Base-by-base conservation (phyloP, 2,113 vertebrate species). In the Rhizomys pruinosus region DNA sequence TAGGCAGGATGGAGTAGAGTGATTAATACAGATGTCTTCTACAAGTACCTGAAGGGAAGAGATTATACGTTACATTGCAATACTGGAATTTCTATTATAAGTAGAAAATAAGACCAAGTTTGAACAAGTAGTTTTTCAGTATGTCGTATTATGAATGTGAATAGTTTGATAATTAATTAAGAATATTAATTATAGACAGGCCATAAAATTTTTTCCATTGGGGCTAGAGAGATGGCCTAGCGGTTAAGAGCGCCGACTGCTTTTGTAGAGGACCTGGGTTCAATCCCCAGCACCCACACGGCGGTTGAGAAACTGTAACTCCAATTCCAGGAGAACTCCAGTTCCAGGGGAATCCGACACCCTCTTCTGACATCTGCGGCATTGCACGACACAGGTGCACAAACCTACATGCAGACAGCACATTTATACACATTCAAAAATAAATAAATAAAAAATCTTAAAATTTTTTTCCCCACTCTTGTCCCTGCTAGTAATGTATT, bases 21-120 rank as follows among this genome's bases (percentile, higher is more conserved):
- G n/a, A 74, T 91, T 76, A 73, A 90, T 71, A 66, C 42, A 39
- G 44, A 42, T 55, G 57, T 93, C 59, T 74, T 86, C 42, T 27
- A 16, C 12, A 57, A 80, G 13, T 27, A 42, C 27, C 5, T 22
- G 16, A 73, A 81, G 27, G 69, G 34, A 68, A 76, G 61, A 61
- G 32, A 52, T 76, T 81, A 9, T 13, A 19, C 23, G 68, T 78
- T 57, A 55, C n/a, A 37, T 29, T 81, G 76, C 19, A 72, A 1
- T 81, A 47, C 20, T 37, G n/a, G 61, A 68, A 68, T 71, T 80
- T 66, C 32, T 77, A 10, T 66, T 86, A 22, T 57, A 85, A 63
- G 57, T 47, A 66, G 69, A 81, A 85, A 93, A 61, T 55, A 79
- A 66, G 37, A 85, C 8, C 29, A 72, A 85, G 12, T 55, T 66